Evolutionary conservation across 2,797 vertebrate genomes (phyloP).

Genomic region (Carcharodon carcharias): DNA sequence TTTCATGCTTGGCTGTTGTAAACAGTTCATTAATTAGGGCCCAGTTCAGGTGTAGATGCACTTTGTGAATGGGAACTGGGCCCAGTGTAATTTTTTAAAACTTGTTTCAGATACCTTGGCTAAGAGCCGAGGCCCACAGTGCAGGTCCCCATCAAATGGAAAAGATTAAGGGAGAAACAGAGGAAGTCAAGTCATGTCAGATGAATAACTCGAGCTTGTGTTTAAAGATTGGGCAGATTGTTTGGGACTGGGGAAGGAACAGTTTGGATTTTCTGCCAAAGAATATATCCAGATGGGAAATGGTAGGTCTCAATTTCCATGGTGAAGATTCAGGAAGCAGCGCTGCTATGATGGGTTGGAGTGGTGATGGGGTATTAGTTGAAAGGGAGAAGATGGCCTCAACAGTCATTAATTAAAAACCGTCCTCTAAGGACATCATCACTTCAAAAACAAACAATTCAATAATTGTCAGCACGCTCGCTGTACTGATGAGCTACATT

Average conservation of each 20-base stretch:
- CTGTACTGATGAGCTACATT: not conserved
- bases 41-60: not conserved
- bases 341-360: not conserved
- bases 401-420: not conserved
- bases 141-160: not conserved
- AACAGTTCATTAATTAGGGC: slow-evolving; percentile 21
- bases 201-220: not conserved
- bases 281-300: not conserved
- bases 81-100: not conserved
- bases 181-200: not conserved
- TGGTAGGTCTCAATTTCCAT: not conserved
- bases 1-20: not conserved
- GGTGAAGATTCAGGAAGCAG: not conserved
- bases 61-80: not conserved
- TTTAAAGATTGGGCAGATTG: not conserved
- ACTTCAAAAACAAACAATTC: not conserved
- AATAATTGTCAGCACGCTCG: not conserved
- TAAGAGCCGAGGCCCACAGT: not conserved
- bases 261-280: not conserved
- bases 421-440: not conserved
- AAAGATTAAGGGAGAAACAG: not conserved
- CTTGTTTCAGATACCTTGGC: not conserved
- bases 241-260: not conserved
- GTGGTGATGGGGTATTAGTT: not conserved
- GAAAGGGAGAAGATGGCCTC: not conserved